Conservation (phyloP, 2,113 vertebrate genomes). For the Platichthys flesus region DNA sequence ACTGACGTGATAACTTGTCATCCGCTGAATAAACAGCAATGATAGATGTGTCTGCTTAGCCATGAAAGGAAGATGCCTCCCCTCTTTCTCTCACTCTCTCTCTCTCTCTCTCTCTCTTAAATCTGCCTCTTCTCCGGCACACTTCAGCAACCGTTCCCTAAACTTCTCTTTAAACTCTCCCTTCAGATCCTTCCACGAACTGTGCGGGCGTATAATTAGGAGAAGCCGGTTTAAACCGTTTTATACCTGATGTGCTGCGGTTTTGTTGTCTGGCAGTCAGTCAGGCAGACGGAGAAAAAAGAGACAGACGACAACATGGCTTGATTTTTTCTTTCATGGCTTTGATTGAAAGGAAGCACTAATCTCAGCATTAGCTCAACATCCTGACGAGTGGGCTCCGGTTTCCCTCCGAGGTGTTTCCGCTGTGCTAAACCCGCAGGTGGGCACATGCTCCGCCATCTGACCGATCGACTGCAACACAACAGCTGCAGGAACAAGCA, state of each 20-base stretch:
- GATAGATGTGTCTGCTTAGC: constrained; percentile 52
- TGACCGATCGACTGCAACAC: constrained; percentile 44
- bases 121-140: background rate
- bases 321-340: constrained; percentile 11
- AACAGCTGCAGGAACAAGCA: constrained; percentile 43
- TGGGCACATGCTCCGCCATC: constrained; percentile 58
- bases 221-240: constrained; percentile 38
- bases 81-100: background rate
- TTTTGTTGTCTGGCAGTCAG: constrained; percentile 48
- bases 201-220: constrained; percentile 47
- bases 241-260: constrained; percentile 32
- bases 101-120: background rate
- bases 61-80: constrained; percentile 6
- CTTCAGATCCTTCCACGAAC: constrained; percentile 21
- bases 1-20: constrained; percentile 49
- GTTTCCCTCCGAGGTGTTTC: constrained; percentile 44
- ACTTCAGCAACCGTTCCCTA: constrained; percentile 20
- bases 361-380: constrained; percentile 68
- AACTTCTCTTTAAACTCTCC: constrained; percentile 37
- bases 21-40: constrained; percentile 54
- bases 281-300: constrained; percentile 6
- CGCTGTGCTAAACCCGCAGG: constrained; percentile 52
- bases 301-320: constrained; percentile 16
- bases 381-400: constrained; percentile 53
- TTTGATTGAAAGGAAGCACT: constrained; percentile 68